A percentile compares a stretch with the other conserved stretches of the same genome.
These are phyloP conservation scores for Pholis gunnellus DNA, from an alignment of 2,113 vertebrate genomes.

Conservation along the genomic window DNA sequence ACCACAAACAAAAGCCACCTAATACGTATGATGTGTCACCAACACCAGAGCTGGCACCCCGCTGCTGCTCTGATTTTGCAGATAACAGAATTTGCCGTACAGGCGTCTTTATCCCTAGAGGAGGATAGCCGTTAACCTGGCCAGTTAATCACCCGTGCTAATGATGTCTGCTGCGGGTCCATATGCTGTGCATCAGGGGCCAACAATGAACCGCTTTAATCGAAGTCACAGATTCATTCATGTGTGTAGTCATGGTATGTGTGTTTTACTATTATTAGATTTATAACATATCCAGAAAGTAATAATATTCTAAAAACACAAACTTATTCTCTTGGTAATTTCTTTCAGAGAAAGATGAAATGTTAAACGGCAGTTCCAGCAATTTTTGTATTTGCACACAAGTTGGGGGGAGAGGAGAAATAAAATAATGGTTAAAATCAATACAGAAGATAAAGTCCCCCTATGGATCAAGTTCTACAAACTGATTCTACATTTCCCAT, in stretches of 20 bases:
- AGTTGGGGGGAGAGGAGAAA: background rate
- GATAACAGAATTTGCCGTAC: constrained; percentile 21
- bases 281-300: background rate
- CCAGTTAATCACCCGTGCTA: constrained; percentile 77
- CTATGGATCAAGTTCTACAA: background rate
- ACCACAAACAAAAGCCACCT: constrained; percentile 46
- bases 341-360: background rate
- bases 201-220: constrained; percentile 60
- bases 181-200: constrained; percentile 68
- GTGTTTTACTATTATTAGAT: constrained; percentile 14
- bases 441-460: background rate
- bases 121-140: constrained; percentile 74
- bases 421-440: background rate
- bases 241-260: constrained; percentile 10
- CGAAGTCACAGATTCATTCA: constrained; percentile 32
- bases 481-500: background rate
- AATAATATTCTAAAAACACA: background rate
- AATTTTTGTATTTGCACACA: background rate
- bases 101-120: constrained; percentile 52
- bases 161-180: constrained; percentile 75
- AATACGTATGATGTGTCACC: constrained; percentile 36
- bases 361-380: background rate
- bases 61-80: constrained; percentile 36
- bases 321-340: background rate
- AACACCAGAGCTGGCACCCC: constrained; percentile 19